Percentiles rank a stretch among this genome's conserved stretches.
Evolutionary conservation across 1,140 invertebrate genomes (phyloP).

Genomic region (Drosophila tropicalis): DNA sequence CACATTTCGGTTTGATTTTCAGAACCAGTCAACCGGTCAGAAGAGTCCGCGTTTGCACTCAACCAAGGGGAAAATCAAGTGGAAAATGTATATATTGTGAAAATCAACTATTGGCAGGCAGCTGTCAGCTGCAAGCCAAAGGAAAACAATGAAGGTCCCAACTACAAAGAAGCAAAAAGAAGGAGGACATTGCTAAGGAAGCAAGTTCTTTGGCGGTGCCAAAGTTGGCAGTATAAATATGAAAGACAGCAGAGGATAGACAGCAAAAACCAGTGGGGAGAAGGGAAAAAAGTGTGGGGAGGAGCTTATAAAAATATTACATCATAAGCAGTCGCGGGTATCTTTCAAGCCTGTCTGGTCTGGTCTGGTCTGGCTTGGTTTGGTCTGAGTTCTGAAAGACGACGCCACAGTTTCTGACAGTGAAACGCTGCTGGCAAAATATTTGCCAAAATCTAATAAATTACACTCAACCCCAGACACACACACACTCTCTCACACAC

Average conservation of each 20-base stretch:
- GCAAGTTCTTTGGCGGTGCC: constrained; percentile 47
- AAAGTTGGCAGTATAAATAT: constrained; percentile 59
- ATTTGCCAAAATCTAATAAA: constrained; percentile 78
- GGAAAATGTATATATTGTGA: constrained; percentile 69
- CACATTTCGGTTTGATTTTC: constrained; percentile 59
- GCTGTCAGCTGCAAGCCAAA: constrained; percentile 70
- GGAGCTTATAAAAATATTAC: constrained; percentile 75
- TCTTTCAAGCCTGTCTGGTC: constrained; percentile 28
- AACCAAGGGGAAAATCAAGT: constrained; percentile 70
- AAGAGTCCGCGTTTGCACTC: constrained; percentile 24
- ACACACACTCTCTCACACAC: not conserved
- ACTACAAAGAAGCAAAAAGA: constrained; percentile 35
- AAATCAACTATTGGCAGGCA: constrained; percentile 79
- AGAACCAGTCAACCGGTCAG: constrained; percentile 19
- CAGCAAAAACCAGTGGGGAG: constrained; percentile 1
- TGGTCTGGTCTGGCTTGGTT: constrained; percentile 8
- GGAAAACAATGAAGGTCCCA: constrained; percentile 66
- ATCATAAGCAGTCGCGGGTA: constrained; percentile 67
- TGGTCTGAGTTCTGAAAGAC: constrained; percentile 20
- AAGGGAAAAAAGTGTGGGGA: not conserved
- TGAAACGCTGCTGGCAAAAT: constrained; percentile 70
- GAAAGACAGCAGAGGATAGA: not conserved
- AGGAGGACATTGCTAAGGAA: constrained; percentile 42
- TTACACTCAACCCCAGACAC: constrained; percentile 57
- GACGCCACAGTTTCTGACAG: constrained; percentile 68